Percentiles rank a stretch among this genome's conserved stretches.
Conservation (phyloP, 2,888 invertebrate genomes). For the Congeria kusceri region DNA sequence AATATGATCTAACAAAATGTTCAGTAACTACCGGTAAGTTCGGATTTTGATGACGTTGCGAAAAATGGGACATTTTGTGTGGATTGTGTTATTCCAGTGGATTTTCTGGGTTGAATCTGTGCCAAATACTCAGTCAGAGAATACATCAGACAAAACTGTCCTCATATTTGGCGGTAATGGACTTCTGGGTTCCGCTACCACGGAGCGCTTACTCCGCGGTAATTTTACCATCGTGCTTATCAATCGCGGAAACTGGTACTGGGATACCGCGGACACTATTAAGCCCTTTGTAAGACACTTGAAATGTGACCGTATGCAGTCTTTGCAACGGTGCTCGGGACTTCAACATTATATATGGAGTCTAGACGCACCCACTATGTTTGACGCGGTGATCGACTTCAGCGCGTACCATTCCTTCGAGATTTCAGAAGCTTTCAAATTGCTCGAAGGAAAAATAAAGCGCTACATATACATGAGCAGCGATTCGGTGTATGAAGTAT, state of each 20-base stretch:
- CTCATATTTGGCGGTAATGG: slow-evolving; percentile 86
- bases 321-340: slow-evolving; percentile 63
- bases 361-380: slow-evolving; percentile 67
- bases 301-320: slow-evolving; percentile 84
- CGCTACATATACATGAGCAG: slow-evolving; percentile 86
- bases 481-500: slow-evolving; percentile 87
- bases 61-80: no score
- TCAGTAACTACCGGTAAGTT: no score
- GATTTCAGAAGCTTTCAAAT: slow-evolving; percentile 81
- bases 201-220: slow-evolving; percentile 82
- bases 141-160: slow-evolving; percentile 48
- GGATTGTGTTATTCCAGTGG: no score
- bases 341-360: slow-evolving; percentile 79
- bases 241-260: slow-evolving; percentile 86
- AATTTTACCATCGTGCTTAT: slow-evolving; percentile 81
- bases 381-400: slow-evolving; percentile 86
- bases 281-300: slow-evolving; percentile 79
- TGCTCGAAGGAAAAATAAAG: slow-evolving; percentile 80
- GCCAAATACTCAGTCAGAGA: no score
- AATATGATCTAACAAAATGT: no score
- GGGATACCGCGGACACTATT: slow-evolving; percentile 82
- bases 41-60: no score
- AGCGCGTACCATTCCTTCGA: slow-evolving; percentile 85
- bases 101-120: no score
- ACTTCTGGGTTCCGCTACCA: slow-evolving; percentile 85